These are phyloP conservation scores for Crocuta crocuta DNA, from an alignment of 2,113 vertebrate genomes.

Conservation along the genomic window DNA sequence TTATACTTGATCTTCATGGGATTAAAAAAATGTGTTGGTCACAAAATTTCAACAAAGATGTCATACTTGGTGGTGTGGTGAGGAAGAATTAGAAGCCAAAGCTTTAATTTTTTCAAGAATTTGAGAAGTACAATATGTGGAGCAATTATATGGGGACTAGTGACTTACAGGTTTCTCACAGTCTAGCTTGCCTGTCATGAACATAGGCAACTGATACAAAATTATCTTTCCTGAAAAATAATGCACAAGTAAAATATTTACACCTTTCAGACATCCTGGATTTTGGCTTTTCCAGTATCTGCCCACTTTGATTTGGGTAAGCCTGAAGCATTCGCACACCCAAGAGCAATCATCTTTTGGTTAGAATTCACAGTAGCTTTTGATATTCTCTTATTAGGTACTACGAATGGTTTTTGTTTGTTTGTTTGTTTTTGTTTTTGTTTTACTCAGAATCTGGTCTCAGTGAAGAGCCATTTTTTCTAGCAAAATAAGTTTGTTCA, in stretches of 20 bases:
- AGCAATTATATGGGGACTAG: background rate
- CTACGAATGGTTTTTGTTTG: background rate
- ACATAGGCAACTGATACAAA: background rate
- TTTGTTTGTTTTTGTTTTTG: background rate
- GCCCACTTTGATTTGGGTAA: background rate
- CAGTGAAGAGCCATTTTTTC: background rate
- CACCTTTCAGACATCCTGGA: background rate
- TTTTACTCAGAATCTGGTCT: background rate
- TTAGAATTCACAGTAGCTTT: background rate
- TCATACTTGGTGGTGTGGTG: background rate
- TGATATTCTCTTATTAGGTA: too few species aligned
- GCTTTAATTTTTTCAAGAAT: background rate
- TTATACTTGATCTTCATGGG: background rate
- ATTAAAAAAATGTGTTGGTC: background rate
- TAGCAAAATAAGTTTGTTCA: background rate
- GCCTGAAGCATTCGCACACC: background rate
- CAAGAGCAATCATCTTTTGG: background rate
- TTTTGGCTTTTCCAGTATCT: background rate
- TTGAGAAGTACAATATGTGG: background rate
- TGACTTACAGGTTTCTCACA: background rate
- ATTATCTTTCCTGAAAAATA: too few species aligned
- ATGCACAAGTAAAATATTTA: background rate
- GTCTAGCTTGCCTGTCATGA: too few species aligned
- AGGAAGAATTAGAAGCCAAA: background rate
- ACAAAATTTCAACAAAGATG: background rate